phyloP scores from a whole-genome alignment of 2,888 invertebrate genomes.

The Tanypteryx hageni region DNA sequence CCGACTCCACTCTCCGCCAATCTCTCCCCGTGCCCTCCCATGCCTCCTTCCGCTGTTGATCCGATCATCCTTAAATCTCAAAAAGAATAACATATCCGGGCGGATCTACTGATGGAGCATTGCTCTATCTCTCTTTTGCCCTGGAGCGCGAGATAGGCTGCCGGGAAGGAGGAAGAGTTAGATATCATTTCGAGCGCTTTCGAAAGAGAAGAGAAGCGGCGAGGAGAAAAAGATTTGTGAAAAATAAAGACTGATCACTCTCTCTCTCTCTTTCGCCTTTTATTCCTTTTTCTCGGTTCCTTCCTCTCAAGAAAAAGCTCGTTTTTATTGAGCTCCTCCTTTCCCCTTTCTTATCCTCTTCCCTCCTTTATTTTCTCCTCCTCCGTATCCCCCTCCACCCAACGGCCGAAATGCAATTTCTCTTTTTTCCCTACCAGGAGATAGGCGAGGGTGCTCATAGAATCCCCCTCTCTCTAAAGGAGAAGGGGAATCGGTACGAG shows the following conservation, averaged over 20 bases:
- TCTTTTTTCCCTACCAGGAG: neutral
- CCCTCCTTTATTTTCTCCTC: no score
- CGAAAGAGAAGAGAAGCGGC: neutral
- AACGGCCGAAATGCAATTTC: neutral
- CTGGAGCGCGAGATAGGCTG: no score
- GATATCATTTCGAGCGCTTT: neutral
- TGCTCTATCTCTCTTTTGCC: neutral
- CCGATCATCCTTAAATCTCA: neutral
- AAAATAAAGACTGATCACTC: neutral
- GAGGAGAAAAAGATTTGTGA: neutral
- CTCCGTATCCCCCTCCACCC: no score
- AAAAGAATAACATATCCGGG: slow-evolving; percentile 35
- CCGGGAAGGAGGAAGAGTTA: no score
- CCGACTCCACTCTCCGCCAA: neutral
- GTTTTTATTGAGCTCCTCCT: neutral
- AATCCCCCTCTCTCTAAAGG: neutral
- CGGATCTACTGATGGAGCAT: slow-evolving; percentile 40
- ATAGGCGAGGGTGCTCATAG: neutral
- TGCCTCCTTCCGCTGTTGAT: neutral
- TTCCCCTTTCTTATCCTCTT: neutral
- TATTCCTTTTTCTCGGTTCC: neutral
- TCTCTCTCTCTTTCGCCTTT: neutral
- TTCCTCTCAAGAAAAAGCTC: neutral
- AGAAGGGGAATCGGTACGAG: neutral
- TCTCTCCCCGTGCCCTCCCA: no score